Evolutionary conservation across 2,113 vertebrate species (phyloP), one percentile per base, ranked within the genome.

Genomic region (Triplophysa siluroides): DNA sequence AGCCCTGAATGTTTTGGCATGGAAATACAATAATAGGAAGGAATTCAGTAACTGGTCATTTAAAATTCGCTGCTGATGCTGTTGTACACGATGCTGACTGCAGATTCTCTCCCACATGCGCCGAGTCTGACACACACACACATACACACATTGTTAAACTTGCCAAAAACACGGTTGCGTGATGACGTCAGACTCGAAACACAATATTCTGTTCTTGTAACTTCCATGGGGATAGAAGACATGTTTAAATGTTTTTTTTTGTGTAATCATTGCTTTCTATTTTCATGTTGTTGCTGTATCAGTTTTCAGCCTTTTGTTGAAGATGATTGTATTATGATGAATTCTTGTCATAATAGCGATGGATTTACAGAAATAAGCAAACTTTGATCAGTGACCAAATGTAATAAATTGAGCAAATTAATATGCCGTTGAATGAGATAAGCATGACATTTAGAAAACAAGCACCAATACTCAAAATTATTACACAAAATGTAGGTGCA

Each of bases 151-250:
- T 29, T 29, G 29, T 4, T 29, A 29, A 29, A 29, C 29, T 4
- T 29, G 29, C 29, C 29, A 29, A 29, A 29, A 29, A 29, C 4
- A 29, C 3, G 29, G 29, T 29, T 29, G 29, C 29, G 29, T 29
- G 29, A 29, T 29, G 29, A 29, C 29, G 29, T 29, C 29, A 29
- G 33, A 29, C 26, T 72, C 26, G 29, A 5, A 60, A 54, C 58
- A 74, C 54, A 61, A 61, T 74, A n/a, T 38, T 38, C 6, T 38
- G 33, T 38, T 38, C 6, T 7, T 7, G 60, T 38, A 43, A 60
- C 29, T 41, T 73, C 54, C 70, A 60, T 60, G 33, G 41, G 14
- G 21, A 74, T n/a, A 73, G 54, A 43, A 73, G 71, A 73, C n/a
- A 73, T 61, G 71, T 16, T 73, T 18, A 8, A 58, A 41, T 14